phyloP scores from a whole-genome alignment of 2,797 vertebrate genomes.

The Microctenopoma lineatum region DNA sequence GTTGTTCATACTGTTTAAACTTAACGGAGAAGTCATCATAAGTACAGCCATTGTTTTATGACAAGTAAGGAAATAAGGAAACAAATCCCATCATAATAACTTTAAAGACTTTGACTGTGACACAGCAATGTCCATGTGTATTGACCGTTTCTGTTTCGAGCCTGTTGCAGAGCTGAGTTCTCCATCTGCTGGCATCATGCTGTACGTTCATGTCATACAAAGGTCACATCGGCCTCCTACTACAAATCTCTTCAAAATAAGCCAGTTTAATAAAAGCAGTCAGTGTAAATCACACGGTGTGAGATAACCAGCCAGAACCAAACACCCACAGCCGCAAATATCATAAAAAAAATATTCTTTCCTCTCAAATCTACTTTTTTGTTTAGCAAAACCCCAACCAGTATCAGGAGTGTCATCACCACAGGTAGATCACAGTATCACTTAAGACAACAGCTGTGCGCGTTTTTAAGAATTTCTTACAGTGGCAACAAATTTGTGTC shows the following conservation, averaged over 20 bases:
- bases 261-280: no score
- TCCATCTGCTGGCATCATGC: background rate
- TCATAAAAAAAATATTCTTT: background rate
- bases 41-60: background rate
- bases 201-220: background rate
- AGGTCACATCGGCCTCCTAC: no score
- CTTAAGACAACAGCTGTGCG: no score
- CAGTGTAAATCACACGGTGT: no score
- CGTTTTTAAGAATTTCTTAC: no score
- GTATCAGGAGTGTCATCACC: no score
- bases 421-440: no score
- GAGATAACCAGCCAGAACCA: background rate
- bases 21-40: background rate
- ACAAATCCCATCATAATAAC: background rate
- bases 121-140: background rate
- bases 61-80: background rate
- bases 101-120: background rate
- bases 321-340: background rate
- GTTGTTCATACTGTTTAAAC: background rate
- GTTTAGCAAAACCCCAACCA: no score
- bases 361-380: no score
- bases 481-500: no score
- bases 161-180: background rate
- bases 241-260: no score
- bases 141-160: background rate